Base-by-base conservation (phyloP, 92 coral and sea anemone species). In the Hydrozoanthus gracilis region DNA sequence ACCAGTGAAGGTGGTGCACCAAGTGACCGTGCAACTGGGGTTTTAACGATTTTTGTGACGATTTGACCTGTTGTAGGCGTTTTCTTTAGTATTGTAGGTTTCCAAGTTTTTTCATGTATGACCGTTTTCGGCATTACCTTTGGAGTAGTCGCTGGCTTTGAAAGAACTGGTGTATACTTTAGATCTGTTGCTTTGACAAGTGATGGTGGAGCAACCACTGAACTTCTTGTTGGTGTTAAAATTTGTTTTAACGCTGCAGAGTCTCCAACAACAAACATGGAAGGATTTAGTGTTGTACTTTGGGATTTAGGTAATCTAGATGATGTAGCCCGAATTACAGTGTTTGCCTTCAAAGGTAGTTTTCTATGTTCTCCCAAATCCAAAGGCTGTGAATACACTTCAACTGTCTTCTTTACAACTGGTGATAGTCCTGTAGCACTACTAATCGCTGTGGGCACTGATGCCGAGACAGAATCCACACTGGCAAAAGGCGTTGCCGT, bases 331-430 rank as follows among this genome's bases (percentile, higher is more conserved):
- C 11, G 1, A 7, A 7, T 44, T 18, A 51, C 12, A 44, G 3
- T 49, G 8, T 47, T 49, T 5, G 74, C 8, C 74, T 80, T 80
- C 66, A 62, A 17, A 14, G 73, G 39, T 48, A 48, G 20, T 3
- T 48, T 61, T 51, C 6, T 17, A 16, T 47, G 47, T 80, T 54
- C 27, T 67, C 14, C 47, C 5, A 80, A 9, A 64, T 65, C 85
- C 61, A 64, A 62, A 51, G 85, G 73, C 12, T 80, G 62, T 15
- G 85, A 64, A 39, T 44, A 80, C 61, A 80, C 85, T 48, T 48
- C 44, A 39, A 80, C 85, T 3, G 85, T 80, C 10, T 80, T 80
- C 61, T 80, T 80, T 49, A 80, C 85, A 17, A 80, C 60, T 64
- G 58, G 8, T 18, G 75, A 65, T 47, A 60, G 64, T 46, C 47